Evolutionary conservation across 2,888 invertebrate species (phyloP).

Genomic region (Phyllotreta striolata): DNA sequence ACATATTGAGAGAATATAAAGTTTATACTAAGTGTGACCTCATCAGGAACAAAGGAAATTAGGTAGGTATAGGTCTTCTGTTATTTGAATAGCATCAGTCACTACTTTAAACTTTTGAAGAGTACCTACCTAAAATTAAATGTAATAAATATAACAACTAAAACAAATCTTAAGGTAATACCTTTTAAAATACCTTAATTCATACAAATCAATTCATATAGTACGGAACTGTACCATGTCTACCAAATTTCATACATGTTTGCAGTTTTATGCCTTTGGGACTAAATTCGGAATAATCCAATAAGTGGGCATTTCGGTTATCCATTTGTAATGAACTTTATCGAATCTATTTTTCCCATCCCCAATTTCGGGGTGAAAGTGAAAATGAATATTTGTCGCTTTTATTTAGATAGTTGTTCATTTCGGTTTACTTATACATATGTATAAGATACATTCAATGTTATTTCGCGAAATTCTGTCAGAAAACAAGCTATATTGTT

Average conservation of each 20-base stretch:
- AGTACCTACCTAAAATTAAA: too few species aligned
- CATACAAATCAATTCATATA: too few species aligned
- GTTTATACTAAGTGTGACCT: too few species aligned
- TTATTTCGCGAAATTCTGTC: background rate
- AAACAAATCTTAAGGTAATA: too few species aligned
- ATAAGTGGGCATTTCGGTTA: conserved; percentile 10
- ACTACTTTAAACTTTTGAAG: too few species aligned
- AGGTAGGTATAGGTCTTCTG: too few species aligned
- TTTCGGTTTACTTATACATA: conserved; percentile 1
- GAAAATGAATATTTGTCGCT: conserved; percentile 9
- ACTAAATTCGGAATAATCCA: conserved; percentile 5
- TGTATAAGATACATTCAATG: background rate
- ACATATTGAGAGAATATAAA: too few species aligned
- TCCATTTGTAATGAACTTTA: conserved; percentile 11
- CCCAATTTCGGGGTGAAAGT: conserved; percentile 3
- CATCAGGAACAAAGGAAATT: too few species aligned
- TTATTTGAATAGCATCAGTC: too few species aligned
- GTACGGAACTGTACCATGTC: too few species aligned
- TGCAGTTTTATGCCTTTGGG: background rate
- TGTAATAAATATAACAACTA: too few species aligned
- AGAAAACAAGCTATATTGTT: background rate
- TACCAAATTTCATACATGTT: background rate
- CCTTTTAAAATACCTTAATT: too few species aligned
- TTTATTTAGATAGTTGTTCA: background rate
- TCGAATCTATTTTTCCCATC: conserved; percentile 5